These are phyloP conservation scores for Scleropages formosus DNA, from an alignment of 2,797 vertebrate species.

Conservation along the genomic window DNA sequence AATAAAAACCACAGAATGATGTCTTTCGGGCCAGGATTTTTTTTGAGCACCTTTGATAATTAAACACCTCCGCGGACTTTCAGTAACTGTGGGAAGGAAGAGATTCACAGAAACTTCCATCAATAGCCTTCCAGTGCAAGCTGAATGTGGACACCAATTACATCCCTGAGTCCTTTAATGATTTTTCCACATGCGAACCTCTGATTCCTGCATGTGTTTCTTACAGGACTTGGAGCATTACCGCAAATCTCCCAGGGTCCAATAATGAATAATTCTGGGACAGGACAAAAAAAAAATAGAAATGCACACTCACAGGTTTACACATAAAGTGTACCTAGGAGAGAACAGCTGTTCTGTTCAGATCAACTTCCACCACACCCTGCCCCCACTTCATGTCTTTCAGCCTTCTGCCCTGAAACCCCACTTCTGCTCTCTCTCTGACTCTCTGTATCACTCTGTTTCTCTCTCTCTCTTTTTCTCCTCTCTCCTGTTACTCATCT, in stretches of 20 bases:
- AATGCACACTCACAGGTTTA: constrained; percentile 76
- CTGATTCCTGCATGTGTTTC: constrained; percentile 77
- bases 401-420: constrained; percentile 58
- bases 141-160: neutral
- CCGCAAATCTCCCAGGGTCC: constrained; percentile 80
- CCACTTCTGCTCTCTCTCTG: constrained; percentile 70
- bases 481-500: constrained; percentile 82
- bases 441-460: too few species aligned
- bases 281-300: constrained; percentile 58
- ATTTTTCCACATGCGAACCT: constrained; percentile 77
- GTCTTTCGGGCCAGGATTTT: constrained; percentile 43
- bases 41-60: constrained; percentile 77
- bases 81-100: constrained; percentile 62
- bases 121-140: neutral
- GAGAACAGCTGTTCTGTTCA: constrained; percentile 93
- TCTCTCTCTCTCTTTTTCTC: constrained; percentile 66
- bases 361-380: constrained; percentile 54
- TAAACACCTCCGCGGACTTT: constrained; percentile 69
- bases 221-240: constrained; percentile 72
- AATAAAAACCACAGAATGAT: constrained; percentile 63
- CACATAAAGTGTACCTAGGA: constrained; percentile 95
- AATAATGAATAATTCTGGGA: constrained; percentile 86
- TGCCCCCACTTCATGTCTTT: constrained; percentile 1
- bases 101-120: constrained; percentile 48
- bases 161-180: constrained; percentile 53